Evolutionary conservation across 2,113 vertebrate genomes (phyloP).

Genomic region (Microcebus ravelobensis): DNA sequence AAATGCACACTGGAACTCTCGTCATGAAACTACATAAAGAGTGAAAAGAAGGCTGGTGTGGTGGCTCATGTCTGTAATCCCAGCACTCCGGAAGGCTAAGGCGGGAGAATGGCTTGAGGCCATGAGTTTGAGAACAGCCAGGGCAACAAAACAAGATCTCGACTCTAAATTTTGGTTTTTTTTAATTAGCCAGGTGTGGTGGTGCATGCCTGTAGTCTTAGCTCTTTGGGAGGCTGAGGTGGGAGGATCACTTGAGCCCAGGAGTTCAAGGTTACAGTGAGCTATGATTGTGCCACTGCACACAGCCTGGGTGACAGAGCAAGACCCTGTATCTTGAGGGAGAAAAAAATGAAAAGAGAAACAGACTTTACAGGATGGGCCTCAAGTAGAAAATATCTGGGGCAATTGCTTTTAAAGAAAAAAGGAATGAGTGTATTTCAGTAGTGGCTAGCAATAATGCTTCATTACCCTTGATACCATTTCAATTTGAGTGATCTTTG

Average conservation of each 20-base stretch:
- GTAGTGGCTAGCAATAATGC: background rate
- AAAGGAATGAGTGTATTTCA: background rate
- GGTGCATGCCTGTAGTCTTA: background rate
- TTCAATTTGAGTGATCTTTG: background rate
- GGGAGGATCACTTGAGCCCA: background rate
- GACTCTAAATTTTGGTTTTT: background rate
- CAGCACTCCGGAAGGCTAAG: background rate
- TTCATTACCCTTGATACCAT: background rate
- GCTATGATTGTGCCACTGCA: background rate
- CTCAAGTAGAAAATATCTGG: background rate
- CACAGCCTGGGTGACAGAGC: background rate
- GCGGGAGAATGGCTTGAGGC: background rate
- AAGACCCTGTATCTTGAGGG: background rate
- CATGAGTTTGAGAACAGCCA: background rate
- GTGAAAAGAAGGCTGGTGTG: background rate
- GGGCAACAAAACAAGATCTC: background rate
- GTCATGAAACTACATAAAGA: background rate
- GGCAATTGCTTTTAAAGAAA: background rate
- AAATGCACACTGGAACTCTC: background rate
- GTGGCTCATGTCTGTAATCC: background rate
- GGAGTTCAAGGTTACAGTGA: background rate
- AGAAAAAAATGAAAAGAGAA: background rate
- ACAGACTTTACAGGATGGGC: background rate
- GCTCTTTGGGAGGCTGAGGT: background rate
- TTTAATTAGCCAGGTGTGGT: background rate